Evolutionary conservation across 2,113 vertebrate genomes (phyloP), one percentile per base, ranked within the genome.

Genomic region (Haemorhous mexicanus): DNA sequence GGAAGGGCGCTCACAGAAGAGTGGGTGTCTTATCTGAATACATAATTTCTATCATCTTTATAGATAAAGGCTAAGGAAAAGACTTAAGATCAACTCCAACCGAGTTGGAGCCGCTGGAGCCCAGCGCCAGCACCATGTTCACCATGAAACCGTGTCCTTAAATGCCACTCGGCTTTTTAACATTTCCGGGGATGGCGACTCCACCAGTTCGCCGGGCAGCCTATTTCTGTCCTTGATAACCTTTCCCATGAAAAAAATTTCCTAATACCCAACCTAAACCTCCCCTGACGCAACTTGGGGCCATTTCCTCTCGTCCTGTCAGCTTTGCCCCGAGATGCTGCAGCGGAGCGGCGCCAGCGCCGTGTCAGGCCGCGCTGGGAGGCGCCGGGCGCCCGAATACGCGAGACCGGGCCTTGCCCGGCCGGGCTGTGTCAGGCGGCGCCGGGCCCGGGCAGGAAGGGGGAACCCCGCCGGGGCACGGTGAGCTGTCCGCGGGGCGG

Each of bases 11-110:
- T 24, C 35, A 7, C 35, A 18, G 35, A 11, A 27, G 46, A 15
- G 13, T 2, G 46, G 5, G 12, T 11, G 16, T 4, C 44, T 53
- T 16, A 5, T 20, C 28, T 7, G 16, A 21, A 16, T 7, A 12
- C 2, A 8, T 1, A 0, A 22, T 46, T 17, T 7, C 5, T 19
- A 2, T 2, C 0, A 5, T 47, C 47, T 39, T 20, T 41, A 55
- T 4, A 55, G 26, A 37, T 47, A 41, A 47, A n/a, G 28, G 10
- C 41, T 62, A 78, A 70, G 23, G 30, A 41, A 79, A 70, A 63
- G 13, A 41, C 23, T 53, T 17, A 47, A 41, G 13, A 55, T 47
- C 7, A 53, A 35, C 14, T 53, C 24, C n/a, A 32, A 4, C n/a
- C 10, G 22, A 26, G n/a, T n/a, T n/a, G n/a, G n/a, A n/a, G n/a